phyloP scores from a whole-genome alignment of 2,113 vertebrate genomes.

The Nipponia nippon region DNA sequence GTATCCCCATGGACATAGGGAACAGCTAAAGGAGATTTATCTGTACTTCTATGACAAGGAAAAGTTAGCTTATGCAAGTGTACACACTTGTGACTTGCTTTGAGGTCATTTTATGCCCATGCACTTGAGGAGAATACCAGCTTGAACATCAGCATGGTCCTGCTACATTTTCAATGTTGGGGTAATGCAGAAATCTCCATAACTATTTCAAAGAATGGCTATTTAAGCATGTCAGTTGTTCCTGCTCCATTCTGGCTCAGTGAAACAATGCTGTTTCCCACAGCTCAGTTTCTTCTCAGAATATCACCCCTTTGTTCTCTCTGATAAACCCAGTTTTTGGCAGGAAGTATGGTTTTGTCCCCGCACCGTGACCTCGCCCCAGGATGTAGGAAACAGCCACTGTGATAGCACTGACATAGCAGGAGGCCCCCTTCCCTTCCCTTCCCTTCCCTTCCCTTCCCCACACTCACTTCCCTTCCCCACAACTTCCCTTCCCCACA shows the following conservation, averaged over 20 bases:
- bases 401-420: background rate
- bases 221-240: background rate
- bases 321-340: background rate
- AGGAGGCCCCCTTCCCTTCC: background rate
- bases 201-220: background rate
- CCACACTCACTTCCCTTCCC: background rate
- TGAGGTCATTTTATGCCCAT: background rate
- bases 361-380: background rate
- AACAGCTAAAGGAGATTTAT: background rate
- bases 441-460: background rate
- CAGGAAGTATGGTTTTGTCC: conserved; percentile 28
- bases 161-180: background rate
- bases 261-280: background rate
- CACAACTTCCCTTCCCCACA: background rate
- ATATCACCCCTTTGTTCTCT: conserved; percentile 4
- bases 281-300: background rate
- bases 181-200: background rate
- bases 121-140: background rate
- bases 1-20: background rate
- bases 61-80: background rate
- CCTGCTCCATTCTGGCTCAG: background rate
- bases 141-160: background rate
- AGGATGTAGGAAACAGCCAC: background rate
- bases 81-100: background rate
- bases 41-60: background rate